A percentile compares a stretch with the other conserved stretches of the same genome.
Evolutionary conservation across 2,113 vertebrate species (phyloP).

Genomic region (Melanerpes aurifrons): DNA sequence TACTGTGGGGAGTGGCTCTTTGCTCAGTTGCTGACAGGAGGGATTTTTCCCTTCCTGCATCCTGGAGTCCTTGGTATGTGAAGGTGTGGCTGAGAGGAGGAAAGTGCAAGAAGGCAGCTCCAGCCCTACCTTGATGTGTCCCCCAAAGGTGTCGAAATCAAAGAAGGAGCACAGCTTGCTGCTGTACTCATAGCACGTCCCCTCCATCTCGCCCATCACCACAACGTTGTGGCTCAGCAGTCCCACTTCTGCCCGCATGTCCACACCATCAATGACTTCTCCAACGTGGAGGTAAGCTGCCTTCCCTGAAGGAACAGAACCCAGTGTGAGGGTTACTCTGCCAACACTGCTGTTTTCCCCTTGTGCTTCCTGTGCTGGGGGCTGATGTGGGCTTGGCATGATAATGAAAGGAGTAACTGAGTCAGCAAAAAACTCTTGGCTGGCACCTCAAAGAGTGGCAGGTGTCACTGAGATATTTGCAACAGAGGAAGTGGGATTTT

Average conservation of each 20-base stretch:
- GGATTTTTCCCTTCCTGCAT: background rate
- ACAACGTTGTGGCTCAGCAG: conserved; percentile 88
- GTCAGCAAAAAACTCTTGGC: conserved; percentile 10
- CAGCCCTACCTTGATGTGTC: conserved; percentile 90
- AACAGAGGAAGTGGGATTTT: conserved; percentile 24
- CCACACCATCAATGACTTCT: conserved; percentile 87
- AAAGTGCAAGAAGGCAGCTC: background rate
- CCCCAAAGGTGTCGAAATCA: conserved; percentile 94
- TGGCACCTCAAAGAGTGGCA: background rate
- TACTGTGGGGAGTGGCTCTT: background rate
- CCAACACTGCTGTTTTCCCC: background rate
- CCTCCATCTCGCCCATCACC: conserved; percentile 88
- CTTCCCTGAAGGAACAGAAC: conserved; percentile 79
- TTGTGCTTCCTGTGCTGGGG: background rate
- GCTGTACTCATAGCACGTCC: conserved; percentile 83
- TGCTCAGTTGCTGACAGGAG: background rate
- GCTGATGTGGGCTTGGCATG: fast-evolving
- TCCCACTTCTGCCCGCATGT: conserved; percentile 96
- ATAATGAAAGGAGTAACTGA: background rate
- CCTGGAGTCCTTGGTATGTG: background rate
- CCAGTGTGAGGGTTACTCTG: background rate
- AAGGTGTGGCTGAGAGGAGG: background rate
- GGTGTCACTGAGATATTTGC: background rate
- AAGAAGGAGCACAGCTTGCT: conserved; percentile 91
- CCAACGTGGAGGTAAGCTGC: conserved; percentile 87